Evolutionary conservation across 1,140 invertebrate genomes (phyloP).

Genomic region (Apolygus lucorum): DNA sequence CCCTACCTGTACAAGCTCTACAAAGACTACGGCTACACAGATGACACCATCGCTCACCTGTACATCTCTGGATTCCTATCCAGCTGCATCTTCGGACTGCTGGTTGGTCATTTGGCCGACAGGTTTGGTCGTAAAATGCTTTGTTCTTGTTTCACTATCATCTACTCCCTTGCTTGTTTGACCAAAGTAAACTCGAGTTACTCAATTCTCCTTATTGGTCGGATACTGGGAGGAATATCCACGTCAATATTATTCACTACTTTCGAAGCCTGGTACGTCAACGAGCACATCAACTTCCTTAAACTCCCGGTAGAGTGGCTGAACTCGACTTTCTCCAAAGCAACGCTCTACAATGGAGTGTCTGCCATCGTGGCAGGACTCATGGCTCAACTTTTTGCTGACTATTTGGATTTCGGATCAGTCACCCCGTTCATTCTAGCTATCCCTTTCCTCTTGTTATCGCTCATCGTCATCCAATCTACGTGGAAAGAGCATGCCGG

Average conservation of each 20-base stretch:
- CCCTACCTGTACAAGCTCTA: conserved; percentile 63
- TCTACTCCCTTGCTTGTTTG: conserved; percentile 54
- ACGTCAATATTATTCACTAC: conserved; percentile 63
- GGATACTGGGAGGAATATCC: conserved; percentile 57
- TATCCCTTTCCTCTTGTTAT: conserved; percentile 46
- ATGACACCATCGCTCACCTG: conserved; percentile 50
- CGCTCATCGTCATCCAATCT: conserved; percentile 38
- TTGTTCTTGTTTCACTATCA: conserved; percentile 49
- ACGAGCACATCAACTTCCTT: conserved; percentile 53
- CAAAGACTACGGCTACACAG: conserved; percentile 54
- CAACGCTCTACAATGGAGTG: conserved; percentile 58
- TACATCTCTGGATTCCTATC: conserved; percentile 61
- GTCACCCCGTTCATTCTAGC: conserved; percentile 52
- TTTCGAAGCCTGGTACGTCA: conserved; percentile 63
- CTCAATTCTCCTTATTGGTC: conserved; percentile 45
- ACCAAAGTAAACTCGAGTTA: conserved; percentile 43
- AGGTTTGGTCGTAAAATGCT: conserved; percentile 47
- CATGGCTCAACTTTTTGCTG: conserved; percentile 51
- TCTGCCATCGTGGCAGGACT: conserved; percentile 58
- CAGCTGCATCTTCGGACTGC: conserved; percentile 56
- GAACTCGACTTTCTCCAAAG: conserved; percentile 51
- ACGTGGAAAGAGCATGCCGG: conserved; percentile 32
- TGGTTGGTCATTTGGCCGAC: conserved; percentile 48
- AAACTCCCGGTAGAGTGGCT: conserved; percentile 47
- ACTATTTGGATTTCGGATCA: conserved; percentile 50